Conservation (phyloP, 2,888 invertebrate genomes). For the Branchellion lobata region DNA sequence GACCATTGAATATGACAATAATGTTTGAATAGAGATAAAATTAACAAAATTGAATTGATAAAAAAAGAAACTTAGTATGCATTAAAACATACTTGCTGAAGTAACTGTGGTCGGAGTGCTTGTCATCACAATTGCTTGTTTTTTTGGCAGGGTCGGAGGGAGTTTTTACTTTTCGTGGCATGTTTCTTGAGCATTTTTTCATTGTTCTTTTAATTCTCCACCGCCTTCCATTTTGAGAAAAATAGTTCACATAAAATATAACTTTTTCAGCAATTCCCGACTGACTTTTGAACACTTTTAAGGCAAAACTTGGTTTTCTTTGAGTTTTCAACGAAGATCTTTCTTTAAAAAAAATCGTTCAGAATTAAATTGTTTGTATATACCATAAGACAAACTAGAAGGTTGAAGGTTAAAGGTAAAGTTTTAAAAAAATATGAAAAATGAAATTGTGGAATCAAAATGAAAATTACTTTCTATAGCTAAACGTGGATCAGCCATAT, state of each 20-base stretch:
- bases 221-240: background rate
- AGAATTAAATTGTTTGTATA: no score
- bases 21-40: no score
- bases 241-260: conserved; percentile 1
- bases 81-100: background rate
- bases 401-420: no score
- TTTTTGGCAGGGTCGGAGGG: background rate
- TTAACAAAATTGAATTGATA: no score
- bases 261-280: background rate
- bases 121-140: background rate
- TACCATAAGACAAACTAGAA: no score
- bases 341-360: background rate
- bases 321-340: background rate
- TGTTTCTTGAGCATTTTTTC: background rate
- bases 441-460: background rate
- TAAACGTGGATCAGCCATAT: background rate
- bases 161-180: background rate
- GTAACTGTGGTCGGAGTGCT: conserved; percentile 5
- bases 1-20: no score
- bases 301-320: background rate
- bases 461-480: no score
- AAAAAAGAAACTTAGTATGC: background rate
- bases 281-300: conserved; percentile 7
- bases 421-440: background rate
- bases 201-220: background rate